Conservation (phyloP, 2,888 invertebrate genomes). For the Xylota segnis region DNA sequence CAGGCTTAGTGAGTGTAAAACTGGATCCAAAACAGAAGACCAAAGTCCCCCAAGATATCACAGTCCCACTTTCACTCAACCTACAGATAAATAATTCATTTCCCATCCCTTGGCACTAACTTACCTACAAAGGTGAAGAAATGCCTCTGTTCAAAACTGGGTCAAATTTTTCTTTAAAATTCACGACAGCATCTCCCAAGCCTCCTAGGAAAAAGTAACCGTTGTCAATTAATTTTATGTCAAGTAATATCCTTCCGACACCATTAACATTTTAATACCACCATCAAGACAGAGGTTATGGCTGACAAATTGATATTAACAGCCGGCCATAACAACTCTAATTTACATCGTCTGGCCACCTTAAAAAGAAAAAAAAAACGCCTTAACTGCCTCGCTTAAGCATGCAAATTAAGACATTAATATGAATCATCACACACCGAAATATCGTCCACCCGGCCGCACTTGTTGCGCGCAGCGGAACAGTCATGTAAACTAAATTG, state of each 20-base stretch:
- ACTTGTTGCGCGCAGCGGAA: conserved; percentile 55
- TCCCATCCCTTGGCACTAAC: no score
- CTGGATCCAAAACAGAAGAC: no score
- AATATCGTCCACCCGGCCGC: conserved; percentile 5
- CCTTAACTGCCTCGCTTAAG: conserved; percentile 48
- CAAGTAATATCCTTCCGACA: conserved; percentile 15
- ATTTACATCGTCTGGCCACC: conserved; percentile 43
- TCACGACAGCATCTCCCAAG: no score
- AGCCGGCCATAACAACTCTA: conserved; percentile 44
- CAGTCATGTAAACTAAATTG: conserved; percentile 68
- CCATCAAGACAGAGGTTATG: conserved; percentile 39
- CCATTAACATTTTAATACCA: conserved; percentile 32
- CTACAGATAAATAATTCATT: no score
- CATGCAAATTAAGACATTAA: conserved; percentile 76
- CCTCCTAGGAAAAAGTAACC: not conserved
- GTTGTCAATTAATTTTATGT: conserved; percentile 22
- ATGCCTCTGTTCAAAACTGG: no score
- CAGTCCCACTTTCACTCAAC: no score
- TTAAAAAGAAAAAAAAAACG: conserved; percentile 41
- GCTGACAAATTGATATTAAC: conserved; percentile 68
- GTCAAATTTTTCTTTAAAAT: no score
- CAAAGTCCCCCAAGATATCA: no score
- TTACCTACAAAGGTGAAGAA: no score
- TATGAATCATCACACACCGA: conserved; percentile 42
- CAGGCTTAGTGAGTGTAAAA: no score